Conservation (phyloP, 2,888 invertebrate species). For the Lamproptera curius region DNA sequence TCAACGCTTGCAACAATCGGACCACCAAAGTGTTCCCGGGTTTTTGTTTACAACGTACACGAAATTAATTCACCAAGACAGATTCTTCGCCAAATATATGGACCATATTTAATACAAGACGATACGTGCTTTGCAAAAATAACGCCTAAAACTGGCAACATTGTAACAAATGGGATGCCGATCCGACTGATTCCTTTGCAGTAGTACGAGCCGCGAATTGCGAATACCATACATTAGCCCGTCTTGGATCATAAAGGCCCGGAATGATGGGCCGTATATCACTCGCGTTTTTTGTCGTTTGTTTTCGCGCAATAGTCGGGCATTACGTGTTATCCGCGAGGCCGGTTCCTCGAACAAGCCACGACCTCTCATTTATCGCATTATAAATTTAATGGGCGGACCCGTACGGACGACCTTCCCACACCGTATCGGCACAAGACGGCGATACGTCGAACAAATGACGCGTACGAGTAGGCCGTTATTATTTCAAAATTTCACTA, state of each 20-base stretch:
- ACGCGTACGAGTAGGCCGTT: constrained; percentile 52
- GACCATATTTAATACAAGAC: too few species aligned
- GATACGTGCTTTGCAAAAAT: too few species aligned
- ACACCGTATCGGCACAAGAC: constrained; percentile 63
- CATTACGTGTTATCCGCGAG: constrained; percentile 63
- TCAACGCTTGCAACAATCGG: too few species aligned
- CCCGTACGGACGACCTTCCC: constrained; percentile 61
- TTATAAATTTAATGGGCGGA: constrained; percentile 75
- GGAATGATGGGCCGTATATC: constrained; percentile 59
- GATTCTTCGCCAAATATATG: too few species aligned
- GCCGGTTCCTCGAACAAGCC: constrained; percentile 53
- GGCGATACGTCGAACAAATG: constrained; percentile 54
- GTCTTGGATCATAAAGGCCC: constrained; percentile 59
- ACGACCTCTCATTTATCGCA: constrained; percentile 70
- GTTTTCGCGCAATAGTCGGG: constrained; percentile 69
- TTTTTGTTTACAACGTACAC: too few species aligned
- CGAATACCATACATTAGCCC: constrained; percentile 61
- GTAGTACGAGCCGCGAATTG: constrained; percentile 56
- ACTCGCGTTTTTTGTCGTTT: constrained; percentile 65
- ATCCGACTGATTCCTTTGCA: constrained; percentile 69
- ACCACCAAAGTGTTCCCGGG: too few species aligned
- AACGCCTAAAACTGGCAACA: constrained; percentile 55
- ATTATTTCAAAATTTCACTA: constrained; percentile 67
- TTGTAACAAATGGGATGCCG: constrained; percentile 53
- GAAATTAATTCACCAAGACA: too few species aligned